These are phyloP conservation scores for Hydropotes inermis DNA, from an alignment of 2,113 vertebrate genomes.

Conservation along the genomic window DNA sequence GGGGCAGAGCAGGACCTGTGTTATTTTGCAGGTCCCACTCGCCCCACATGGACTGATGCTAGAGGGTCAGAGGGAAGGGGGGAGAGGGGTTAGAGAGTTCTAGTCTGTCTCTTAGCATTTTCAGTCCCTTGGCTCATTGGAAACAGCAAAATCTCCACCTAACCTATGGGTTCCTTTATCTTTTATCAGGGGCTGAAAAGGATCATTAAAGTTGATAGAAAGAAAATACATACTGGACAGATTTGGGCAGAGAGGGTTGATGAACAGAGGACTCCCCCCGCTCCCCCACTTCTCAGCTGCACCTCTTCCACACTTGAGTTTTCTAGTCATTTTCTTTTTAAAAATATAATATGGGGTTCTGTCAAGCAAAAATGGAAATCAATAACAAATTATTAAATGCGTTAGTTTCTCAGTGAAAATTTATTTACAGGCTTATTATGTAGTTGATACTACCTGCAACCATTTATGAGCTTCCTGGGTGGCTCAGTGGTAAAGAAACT, in stretches of 20 bases:
- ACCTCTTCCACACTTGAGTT: not conserved
- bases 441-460: not conserved
- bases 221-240: not conserved
- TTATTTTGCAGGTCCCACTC: not conserved
- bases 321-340: not conserved
- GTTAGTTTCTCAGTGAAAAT: not conserved
- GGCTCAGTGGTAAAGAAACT: not conserved
- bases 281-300: fast-evolving
- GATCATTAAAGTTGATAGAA: not conserved
- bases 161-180: not conserved
- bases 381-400: not conserved
- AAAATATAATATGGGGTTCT: not conserved
- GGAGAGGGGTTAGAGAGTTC: not conserved
- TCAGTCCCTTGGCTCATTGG: not conserved
- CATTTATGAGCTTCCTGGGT: not conserved
- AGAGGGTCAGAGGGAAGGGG: no score
- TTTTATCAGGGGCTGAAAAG: not conserved
- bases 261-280: not conserved
- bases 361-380: not conserved
- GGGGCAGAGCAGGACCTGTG: not conserved
- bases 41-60: not conserved
- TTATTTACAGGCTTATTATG: not conserved
- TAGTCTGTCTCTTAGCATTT: not conserved
- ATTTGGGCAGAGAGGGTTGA: not conserved
- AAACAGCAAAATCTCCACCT: not conserved